Evolutionary conservation across 2,888 invertebrate genomes (phyloP), one percentile per base, ranked within the genome.

Genomic region (Stomorhina lunata): DNA sequence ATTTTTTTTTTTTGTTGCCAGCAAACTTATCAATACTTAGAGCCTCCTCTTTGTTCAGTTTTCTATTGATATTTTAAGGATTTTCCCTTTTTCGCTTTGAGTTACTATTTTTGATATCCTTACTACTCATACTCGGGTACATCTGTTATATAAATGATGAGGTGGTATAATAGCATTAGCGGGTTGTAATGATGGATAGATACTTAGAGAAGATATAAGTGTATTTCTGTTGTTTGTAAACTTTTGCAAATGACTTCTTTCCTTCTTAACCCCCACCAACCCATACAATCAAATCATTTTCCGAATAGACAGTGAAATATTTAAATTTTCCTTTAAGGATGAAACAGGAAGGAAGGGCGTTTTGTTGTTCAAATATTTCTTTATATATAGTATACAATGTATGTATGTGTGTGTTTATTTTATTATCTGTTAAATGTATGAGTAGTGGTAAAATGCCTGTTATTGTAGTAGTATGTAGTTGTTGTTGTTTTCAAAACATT

Each of bases 141-240:
- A 29, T 43, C 37, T n/a, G n/a, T n/a, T 22, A 22, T 22, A 22
- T 12, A 66, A 73, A 72, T 63, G n/a, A n/a, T n/a, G 55, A 71
- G 73, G 75, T 69, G 81, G 78, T 59, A 69, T 82, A 78, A 79
- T 48, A 59, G 73, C 63, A 82, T 82, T 79, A 82, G 75, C 55
- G 79, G 57, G 40, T 69, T 76, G 71, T 66, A 71, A 71, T 79
- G 69, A 82, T 57, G 71, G 65, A 79, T 71, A 69, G 50, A 75
- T 79, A 50, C 22, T 57, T 53, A 43, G 61, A 43, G 15, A 1
- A 15, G 15, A 68, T 45, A 61, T 12, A 20, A 66, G n/a, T 43
- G 57, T 79, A 53, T 71, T 34, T 25, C 9, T 71, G 45, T 71
- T 53, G 10, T 63, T 37, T 20, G 25, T 57, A 66, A 73, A 66